Percentiles rank a stretch among this genome's conserved stretches.
Evolutionary conservation across 2,888 invertebrate species (phyloP).

Genomic region (Steinernema scapterisci): DNA sequence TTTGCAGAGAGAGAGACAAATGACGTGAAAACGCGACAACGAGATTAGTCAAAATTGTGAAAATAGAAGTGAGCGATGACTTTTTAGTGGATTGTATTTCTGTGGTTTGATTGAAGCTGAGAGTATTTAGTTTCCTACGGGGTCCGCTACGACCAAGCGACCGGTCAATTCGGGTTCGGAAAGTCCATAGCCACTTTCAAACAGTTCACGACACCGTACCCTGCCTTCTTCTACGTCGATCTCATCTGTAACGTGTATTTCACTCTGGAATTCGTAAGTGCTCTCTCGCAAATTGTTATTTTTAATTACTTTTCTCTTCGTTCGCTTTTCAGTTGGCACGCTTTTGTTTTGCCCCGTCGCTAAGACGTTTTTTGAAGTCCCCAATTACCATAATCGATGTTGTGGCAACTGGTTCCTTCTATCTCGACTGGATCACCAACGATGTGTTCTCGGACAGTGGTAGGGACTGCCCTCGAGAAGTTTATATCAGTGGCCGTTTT

Average conservation of each 20-base stretch:
- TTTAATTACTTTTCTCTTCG: not conserved
- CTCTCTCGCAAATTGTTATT: not conserved
- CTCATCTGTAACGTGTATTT: conserved; percentile 93
- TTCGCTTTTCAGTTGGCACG: conserved; percentile 50
- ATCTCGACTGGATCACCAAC: conserved; percentile 79
- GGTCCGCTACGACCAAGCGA: conserved; percentile 5
- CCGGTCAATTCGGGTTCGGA: conserved; percentile 14
- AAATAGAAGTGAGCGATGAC: not conserved
- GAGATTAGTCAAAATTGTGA: not conserved
- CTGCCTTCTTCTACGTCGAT: conserved; percentile 86
- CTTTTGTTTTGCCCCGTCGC: conserved; percentile 79
- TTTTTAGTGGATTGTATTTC: no score
- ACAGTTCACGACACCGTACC: conserved; percentile 53
- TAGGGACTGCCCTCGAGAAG: conserved; percentile 75
- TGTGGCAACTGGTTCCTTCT: conserved; percentile 96
- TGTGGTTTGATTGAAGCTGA: not conserved
- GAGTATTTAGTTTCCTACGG: conserved; percentile 34
- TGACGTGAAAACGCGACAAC: no score
- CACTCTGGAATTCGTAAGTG: conserved; percentile 79
- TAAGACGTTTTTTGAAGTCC: conserved; percentile 80
- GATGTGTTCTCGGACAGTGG: conserved; percentile 54
- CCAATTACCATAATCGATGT: conserved; percentile 99
- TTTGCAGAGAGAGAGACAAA: no score
- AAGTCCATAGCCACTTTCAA: conserved; percentile 49
- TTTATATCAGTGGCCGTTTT: conserved; percentile 18